phyloP scores from a whole-genome alignment of 92 coral and sea anemone species.

The Paragorgia papillata region DNA sequence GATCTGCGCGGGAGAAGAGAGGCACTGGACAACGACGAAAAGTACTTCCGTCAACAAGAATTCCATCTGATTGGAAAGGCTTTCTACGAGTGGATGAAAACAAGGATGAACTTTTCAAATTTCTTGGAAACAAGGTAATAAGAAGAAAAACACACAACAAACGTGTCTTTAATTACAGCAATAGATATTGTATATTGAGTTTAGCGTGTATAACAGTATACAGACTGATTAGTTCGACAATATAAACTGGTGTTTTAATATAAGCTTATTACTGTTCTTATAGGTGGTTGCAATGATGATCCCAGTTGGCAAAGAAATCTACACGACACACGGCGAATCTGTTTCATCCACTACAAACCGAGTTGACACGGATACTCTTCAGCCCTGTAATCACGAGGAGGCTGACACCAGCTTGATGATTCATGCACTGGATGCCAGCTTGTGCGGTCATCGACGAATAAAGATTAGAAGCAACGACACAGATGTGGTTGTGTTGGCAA shows the following conservation, averaged over 20 bases:
- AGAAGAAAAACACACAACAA: no score
- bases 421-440: constrained; percentile 51
- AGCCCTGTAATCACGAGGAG: constrained; percentile 62
- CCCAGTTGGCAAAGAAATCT: no score
- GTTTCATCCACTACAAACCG: constrained; percentile 19
- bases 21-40: constrained; percentile 67
- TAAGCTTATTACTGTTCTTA: no score
- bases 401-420: constrained; percentile 56
- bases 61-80: constrained; percentile 73
- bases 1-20: constrained; percentile 56
- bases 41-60: constrained; percentile 63
- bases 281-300: no score
- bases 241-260: no score
- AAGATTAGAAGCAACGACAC: no score
- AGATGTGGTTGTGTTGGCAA: constrained; percentile 60
- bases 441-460: no score
- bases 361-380: constrained; percentile 35
- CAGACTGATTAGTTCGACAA: no score
- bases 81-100: constrained; percentile 64
- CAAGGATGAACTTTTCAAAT: constrained; percentile 65
- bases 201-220: no score
- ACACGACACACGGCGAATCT: no score
- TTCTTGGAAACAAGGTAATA: constrained; percentile 33
- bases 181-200: no score
- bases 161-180: no score